These are phyloP conservation scores for Amphiprion percula DNA, from an alignment of 2,113 vertebrate species.

Conservation along the genomic window DNA sequence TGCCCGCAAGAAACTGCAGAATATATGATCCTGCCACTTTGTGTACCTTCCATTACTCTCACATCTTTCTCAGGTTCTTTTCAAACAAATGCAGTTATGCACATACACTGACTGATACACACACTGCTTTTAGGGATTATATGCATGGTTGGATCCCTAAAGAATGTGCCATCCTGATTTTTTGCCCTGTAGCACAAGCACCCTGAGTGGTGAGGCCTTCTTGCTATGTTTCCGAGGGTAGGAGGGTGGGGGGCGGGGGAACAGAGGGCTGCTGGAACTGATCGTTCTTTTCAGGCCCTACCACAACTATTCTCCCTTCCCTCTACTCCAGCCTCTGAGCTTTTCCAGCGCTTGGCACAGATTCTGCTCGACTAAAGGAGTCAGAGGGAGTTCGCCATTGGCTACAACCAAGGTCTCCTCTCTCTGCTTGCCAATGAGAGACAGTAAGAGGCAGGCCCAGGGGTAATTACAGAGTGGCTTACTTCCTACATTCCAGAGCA, in stretches of 20 bases:
- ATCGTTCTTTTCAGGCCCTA: constrained; percentile 64
- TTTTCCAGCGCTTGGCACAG: constrained; percentile 62
- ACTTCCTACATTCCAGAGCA: constrained; percentile 76
- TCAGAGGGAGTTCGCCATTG: constrained; percentile 30
- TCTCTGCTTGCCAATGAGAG: constrained; percentile 56
- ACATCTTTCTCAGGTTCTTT: constrained; percentile 14
- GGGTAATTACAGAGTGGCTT: constrained; percentile 77
- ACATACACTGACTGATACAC: constrained; percentile 5
- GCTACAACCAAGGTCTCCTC: constrained; percentile 11
- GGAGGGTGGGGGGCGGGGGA: not conserved
- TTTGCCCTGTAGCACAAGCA: constrained; percentile 62
- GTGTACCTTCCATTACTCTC: not conserved
- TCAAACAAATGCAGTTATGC: not conserved
- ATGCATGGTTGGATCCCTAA: constrained; percentile 63
- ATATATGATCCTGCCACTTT: not conserved
- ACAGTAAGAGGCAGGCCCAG: constrained; percentile 2
- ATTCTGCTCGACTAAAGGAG: constrained; percentile 31
- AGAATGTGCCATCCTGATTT: constrained; percentile 75
- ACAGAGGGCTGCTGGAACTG: constrained; percentile 45
- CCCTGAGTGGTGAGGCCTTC: constrained; percentile 46
- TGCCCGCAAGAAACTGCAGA: not conserved
- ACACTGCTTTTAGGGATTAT: constrained; percentile 44
- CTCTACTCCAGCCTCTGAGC: constrained; percentile 59
- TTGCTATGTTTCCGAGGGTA: constrained; percentile 25
- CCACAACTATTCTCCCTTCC: constrained; percentile 62